Percentiles rank a stretch among this genome's conserved stretches.
Conservation (phyloP, 1,140 invertebrate species). For the Heliconius congener region DNA sequence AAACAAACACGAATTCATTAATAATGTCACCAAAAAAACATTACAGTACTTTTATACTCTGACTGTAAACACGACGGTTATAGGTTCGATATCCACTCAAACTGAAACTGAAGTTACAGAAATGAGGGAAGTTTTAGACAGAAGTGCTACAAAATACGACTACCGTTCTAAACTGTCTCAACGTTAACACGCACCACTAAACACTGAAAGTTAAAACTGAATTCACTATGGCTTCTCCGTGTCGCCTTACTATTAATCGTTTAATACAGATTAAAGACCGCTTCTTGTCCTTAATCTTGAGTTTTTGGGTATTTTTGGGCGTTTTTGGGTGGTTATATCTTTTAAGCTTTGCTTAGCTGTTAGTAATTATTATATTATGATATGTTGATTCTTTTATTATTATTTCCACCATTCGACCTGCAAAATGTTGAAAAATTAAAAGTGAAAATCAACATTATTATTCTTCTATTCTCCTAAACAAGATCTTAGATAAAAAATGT, state of each 20-base stretch:
- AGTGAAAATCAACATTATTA: not conserved
- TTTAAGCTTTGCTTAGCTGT: no score
- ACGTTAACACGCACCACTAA: not conserved
- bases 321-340: not conserved
- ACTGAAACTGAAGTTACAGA: not conserved
- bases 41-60: not conserved
- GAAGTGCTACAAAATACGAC: not conserved
- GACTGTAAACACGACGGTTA: no score
- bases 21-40: not conserved
- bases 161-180: not conserved
- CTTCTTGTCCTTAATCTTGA: not conserved
- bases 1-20: slow-evolving; percentile 35
- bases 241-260: not conserved
- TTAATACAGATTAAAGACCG: not conserved
- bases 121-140: not conserved
- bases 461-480: not conserved
- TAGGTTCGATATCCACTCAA: no score
- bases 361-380: no score
- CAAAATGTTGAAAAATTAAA: no score
- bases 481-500: not conserved
- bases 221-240: not conserved
- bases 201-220: not conserved
- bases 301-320: not conserved
- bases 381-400: no score
- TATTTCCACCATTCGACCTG: no score